Conservation (phyloP, 2,113 vertebrate species). For the Cyanocitta stelleri region DNA sequence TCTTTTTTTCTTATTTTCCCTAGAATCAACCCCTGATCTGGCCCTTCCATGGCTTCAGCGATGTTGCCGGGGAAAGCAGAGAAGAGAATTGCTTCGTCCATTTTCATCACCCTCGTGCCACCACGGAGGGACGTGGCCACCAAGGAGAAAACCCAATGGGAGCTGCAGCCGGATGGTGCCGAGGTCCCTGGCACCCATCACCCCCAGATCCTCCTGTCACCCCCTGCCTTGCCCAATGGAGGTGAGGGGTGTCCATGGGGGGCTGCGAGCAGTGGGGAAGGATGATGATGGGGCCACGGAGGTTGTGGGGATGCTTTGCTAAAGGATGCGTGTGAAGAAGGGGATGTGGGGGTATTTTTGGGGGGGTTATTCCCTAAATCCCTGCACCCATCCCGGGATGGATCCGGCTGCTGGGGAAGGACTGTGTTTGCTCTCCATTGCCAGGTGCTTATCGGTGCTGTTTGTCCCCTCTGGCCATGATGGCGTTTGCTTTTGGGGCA, state of each 20-base stretch:
- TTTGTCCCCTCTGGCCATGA: neutral
- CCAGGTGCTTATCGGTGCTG: accelerated
- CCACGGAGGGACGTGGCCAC: constrained; percentile 52
- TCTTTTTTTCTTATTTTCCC: neutral
- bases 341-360: neutral
- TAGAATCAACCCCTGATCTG: accelerated
- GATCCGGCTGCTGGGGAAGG: neutral
- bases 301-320: neutral
- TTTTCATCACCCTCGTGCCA: constrained; percentile 87
- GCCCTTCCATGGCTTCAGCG: neutral
- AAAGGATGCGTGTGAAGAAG: accelerated
- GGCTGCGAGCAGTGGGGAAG: accelerated
- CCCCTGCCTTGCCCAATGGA: neutral
- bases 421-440: neutral
- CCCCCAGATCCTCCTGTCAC: neutral
- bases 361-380: neutral
- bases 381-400: accelerated
- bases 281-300: neutral
- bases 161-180: accelerated
- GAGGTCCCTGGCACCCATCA: accelerated
- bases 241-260: constrained; percentile 18
- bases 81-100: constrained; percentile 85
- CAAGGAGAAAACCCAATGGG: neutral
- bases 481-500: constrained; percentile 31
- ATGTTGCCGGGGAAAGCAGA: constrained; percentile 62